These are phyloP conservation scores for Blennius ocellaris DNA, from an alignment of 2,113 vertebrate genomes.

Conservation along the genomic window DNA sequence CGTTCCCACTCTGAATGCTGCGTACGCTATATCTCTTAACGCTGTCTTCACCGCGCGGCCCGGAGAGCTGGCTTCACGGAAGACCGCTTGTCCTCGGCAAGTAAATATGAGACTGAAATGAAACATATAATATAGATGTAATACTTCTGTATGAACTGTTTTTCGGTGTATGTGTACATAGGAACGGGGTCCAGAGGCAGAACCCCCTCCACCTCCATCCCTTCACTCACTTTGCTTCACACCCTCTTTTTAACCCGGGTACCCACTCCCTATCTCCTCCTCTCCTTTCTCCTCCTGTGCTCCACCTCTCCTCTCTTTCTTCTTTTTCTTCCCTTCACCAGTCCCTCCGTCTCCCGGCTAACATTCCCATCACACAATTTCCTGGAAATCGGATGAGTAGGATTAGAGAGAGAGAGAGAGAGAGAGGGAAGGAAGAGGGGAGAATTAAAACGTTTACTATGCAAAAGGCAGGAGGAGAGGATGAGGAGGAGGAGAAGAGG, in stretches of 20 bases:
- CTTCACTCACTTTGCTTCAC: conserved; percentile 18
- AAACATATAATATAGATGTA: conserved; percentile 66
- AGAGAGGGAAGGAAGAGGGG: background rate
- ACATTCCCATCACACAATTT: conserved; percentile 12
- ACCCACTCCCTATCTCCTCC: conserved; percentile 2
- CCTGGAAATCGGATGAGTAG: too few relatives aligned
- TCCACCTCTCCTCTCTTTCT: background rate
- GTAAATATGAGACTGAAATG: conserved; percentile 50
- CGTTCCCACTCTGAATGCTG: conserved; percentile 42
- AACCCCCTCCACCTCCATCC: conserved; percentile 12
- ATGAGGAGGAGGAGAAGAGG: conserved; percentile 16
- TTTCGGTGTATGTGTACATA: conserved; percentile 73
- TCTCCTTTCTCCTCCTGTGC: background rate
- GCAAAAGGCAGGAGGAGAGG: conserved; percentile 65
- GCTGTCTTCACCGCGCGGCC: conserved; percentile 30
- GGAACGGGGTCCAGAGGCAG: conserved; percentile 55
- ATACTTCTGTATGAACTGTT: conserved; percentile 63
- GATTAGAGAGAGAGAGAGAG: background rate
- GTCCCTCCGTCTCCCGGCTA: background rate
- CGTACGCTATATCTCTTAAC: conserved; percentile 28
- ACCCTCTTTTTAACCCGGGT: conserved; percentile 3
- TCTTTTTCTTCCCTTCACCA: background rate
- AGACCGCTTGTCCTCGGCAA: conserved; percentile 24
- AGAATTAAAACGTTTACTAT: conserved; percentile 72
- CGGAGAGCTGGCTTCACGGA: conserved; percentile 42